Evolutionary conservation across 2,888 invertebrate species (phyloP).

Genomic region (Epinotia ramella): DNA sequence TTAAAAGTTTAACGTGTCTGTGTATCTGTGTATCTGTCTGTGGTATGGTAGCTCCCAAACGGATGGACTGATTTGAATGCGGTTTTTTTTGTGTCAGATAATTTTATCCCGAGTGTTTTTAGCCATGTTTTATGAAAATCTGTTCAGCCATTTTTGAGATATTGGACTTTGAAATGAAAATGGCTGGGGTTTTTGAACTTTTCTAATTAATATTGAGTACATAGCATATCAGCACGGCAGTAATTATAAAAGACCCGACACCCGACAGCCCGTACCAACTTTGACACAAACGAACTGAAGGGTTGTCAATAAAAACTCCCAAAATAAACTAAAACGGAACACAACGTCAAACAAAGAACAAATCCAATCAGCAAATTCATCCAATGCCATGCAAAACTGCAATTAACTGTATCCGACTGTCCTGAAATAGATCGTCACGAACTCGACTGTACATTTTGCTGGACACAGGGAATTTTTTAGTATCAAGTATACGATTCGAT

Average conservation of each 20-base stretch:
- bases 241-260: neutral
- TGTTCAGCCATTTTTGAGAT: too few relatives aligned
- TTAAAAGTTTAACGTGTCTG: too few relatives aligned
- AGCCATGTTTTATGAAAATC: too few relatives aligned
- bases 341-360: slow-evolving; percentile 16
- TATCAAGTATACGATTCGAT: slow-evolving; percentile 35
- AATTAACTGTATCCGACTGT: slow-evolving; percentile 27
- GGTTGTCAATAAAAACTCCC: neutral
- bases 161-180: too few relatives aligned
- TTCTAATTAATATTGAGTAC: too few relatives aligned
- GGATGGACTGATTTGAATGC: too few relatives aligned
- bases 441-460: slow-evolving; percentile 19
- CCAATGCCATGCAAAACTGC: slow-evolving; percentile 10
- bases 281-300: neutral
- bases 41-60: too few relatives aligned
- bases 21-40: too few relatives aligned
- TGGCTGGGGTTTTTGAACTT: too few relatives aligned
- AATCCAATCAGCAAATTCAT: slow-evolving; percentile 28
- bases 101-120: too few relatives aligned
- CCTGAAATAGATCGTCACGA: slow-evolving; percentile 19
- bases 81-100: too few relatives aligned
- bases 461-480: slow-evolving; percentile 29
- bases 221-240: neutral
- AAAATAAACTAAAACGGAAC: neutral
- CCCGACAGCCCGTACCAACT: neutral